Conservation (phyloP, 2,888 invertebrate species). For the Deilephila elpenor region DNA sequence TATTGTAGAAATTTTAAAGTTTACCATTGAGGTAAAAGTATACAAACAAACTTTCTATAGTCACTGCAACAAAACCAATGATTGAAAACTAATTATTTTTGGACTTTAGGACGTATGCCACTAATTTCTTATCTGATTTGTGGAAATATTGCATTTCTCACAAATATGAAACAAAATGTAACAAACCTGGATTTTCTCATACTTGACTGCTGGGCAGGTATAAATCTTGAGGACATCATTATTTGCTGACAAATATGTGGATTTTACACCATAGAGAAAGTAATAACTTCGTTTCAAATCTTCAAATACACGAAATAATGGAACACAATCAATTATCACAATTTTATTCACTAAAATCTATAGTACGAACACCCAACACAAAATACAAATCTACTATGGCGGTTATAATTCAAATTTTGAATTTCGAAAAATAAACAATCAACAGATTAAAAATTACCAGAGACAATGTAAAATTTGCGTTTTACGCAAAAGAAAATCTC, state of each 20-base stretch:
- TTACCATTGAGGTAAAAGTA: no score
- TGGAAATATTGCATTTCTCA: no score
- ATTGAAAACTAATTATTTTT: no score
- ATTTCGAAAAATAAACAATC: slow-evolving; percentile 11
- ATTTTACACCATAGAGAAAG: slow-evolving; percentile 1
- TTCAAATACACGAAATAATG: background rate
- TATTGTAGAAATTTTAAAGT: no score
- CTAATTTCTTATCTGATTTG: background rate
- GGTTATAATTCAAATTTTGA: slow-evolving; percentile 39
- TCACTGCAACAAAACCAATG: no score
- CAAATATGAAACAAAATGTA: background rate
- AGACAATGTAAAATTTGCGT: background rate
- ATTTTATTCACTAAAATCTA: background rate
- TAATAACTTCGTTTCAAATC: no score
- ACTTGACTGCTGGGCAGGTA: slow-evolving; percentile 57
- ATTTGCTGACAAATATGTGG: slow-evolving; percentile 5
- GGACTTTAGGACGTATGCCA: no score
- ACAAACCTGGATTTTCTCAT: slow-evolving; percentile 69
- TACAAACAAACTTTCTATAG: no score
- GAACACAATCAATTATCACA: background rate
- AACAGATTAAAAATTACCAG: background rate
- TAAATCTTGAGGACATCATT: slow-evolving; percentile 63
- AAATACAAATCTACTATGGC: slow-evolving; percentile 14
- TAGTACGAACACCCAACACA: slow-evolving; percentile 3
- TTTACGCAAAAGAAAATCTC: background rate